Percentiles rank a stretch among this genome's conserved stretches.
phyloP scores from a whole-genome alignment of 1,140 invertebrate species.

The Drosophila guanche region DNA sequence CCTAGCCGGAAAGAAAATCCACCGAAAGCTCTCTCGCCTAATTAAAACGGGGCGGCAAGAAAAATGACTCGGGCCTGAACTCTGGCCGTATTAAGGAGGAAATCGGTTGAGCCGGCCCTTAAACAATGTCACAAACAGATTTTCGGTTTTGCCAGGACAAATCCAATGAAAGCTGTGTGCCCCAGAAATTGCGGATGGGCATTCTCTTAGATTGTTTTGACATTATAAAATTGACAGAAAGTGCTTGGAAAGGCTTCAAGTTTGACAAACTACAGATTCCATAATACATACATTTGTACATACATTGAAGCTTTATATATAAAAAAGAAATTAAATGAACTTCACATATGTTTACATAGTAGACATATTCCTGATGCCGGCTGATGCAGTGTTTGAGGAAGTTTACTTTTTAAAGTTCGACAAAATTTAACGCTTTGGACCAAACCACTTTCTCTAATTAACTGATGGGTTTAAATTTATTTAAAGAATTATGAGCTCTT shows the following conservation, averaged over 20 bases:
- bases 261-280: background rate
- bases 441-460: too few relatives aligned
- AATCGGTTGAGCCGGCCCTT: constrained; percentile 8
- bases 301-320: too few relatives aligned
- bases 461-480: too few relatives aligned
- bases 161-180: constrained; percentile 1
- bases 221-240: background rate
- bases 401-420: too few relatives aligned
- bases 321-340: too few relatives aligned
- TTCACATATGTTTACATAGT: too few relatives aligned
- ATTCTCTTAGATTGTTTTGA: constrained; percentile 3
- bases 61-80: constrained; percentile 7
- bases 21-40: constrained; percentile 58
- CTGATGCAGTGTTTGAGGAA: too few relatives aligned
- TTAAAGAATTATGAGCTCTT: too few relatives aligned
- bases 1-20: constrained; percentile 25
- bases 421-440: too few relatives aligned
- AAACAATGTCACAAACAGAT: constrained; percentile 30
- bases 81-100: background rate
- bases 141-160: constrained; percentile 9
- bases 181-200: background rate
- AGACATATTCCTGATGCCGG: too few relatives aligned
- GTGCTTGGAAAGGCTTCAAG: background rate
- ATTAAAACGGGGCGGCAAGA: constrained; percentile 55
- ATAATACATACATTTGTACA: too few relatives aligned